Percentiles rank a stretch among this genome's conserved stretches.
These are phyloP conservation scores for Idaea dimidiata DNA, from an alignment of 2,888 invertebrate species.

Conservation along the genomic window DNA sequence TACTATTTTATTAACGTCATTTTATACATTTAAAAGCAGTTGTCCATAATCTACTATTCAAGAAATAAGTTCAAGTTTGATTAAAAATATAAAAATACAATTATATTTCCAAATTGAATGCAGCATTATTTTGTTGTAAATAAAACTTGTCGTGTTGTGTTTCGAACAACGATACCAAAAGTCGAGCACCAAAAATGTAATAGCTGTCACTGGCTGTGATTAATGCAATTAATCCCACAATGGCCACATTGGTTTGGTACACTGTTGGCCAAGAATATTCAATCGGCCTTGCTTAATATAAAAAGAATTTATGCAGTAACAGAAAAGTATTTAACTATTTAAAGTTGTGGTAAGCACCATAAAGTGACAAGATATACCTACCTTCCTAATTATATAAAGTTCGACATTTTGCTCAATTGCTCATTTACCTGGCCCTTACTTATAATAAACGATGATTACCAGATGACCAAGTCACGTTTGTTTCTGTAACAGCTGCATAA, in stretches of 20 bases:
- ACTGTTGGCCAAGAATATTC: constrained; percentile 33
- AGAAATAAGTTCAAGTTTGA: not conserved
- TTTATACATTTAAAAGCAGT: no score
- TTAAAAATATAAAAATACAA: constrained; percentile 34
- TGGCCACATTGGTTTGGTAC: constrained; percentile 61
- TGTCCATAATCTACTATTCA: not conserved
- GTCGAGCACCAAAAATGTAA: constrained; percentile 80
- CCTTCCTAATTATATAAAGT: no score
- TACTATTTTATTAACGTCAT: no score
- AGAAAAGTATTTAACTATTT: no score
- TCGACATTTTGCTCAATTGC: no score
- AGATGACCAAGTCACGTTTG: no score
- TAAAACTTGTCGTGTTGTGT: constrained; percentile 52
- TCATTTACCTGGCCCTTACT: no score
- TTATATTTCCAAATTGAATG: constrained; percentile 51
- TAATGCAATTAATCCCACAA: constrained; percentile 80
- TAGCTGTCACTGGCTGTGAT: constrained; percentile 77
- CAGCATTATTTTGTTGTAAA: constrained; percentile 64
- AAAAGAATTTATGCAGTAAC: not conserved
- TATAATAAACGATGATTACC: no score
- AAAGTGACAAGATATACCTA: no score
- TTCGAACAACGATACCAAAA: constrained; percentile 57
- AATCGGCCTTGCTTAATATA: not conserved
- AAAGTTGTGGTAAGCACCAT: no score
- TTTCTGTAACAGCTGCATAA: no score